phyloP scores from a whole-genome alignment of 2,888 invertebrate genomes.

The Cotesia congregata region DNA sequence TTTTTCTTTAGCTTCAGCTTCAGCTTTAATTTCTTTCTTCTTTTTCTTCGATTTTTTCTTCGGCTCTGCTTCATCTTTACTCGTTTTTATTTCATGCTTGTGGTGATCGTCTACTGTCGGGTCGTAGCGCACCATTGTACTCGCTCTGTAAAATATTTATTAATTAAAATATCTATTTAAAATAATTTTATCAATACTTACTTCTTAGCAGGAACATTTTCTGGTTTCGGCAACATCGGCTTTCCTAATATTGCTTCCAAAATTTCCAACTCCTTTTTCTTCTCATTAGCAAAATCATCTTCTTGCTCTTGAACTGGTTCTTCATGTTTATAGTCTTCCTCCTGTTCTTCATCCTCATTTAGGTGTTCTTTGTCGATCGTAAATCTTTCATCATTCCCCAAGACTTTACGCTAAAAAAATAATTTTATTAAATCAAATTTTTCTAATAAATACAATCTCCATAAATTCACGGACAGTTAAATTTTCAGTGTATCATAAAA shows the following conservation, averaged over 20 bases:
- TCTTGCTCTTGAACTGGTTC: slow-evolving; percentile 60
- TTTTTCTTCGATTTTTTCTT: background rate
- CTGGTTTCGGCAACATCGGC: slow-evolving; percentile 60
- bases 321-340: slow-evolving; percentile 69
- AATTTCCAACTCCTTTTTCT: slow-evolving; percentile 73
- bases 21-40: slow-evolving; percentile 47
- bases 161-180: background rate
- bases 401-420: slow-evolving; percentile 75
- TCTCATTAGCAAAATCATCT: slow-evolving; percentile 71
- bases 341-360: slow-evolving; percentile 72
- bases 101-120: slow-evolving; percentile 60
- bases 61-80: slow-evolving; percentile 45
- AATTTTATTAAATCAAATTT: background rate
- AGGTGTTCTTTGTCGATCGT: slow-evolving; percentile 81
- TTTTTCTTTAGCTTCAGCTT: slow-evolving; percentile 57
- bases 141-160: slow-evolving; percentile 48
- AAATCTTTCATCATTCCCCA: slow-evolving; percentile 84
- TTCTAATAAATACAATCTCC: too few species aligned
- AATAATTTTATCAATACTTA: slow-evolving; percentile 11
- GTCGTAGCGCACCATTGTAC: slow-evolving; percentile 64
- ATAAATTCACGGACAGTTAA: too few species aligned
- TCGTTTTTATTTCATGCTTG: slow-evolving; percentile 56
- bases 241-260: slow-evolving; percentile 74
- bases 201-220: slow-evolving; percentile 44
- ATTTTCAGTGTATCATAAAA: background rate